These are phyloP conservation scores for Danio choprae DNA, from an alignment of 2,797 vertebrate genomes.

Conservation along the genomic window DNA sequence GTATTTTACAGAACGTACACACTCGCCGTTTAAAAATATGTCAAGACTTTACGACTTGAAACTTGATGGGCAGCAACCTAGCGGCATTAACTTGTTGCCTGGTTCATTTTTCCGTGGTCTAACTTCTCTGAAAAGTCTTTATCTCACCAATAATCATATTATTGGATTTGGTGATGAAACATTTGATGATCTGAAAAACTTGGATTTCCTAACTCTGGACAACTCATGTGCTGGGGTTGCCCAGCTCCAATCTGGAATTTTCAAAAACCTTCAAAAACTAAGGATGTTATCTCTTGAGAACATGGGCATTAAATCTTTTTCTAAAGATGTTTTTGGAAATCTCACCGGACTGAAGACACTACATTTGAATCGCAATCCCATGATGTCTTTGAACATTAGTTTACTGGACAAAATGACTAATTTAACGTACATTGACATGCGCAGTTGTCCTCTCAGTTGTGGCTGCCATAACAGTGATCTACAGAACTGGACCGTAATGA, in stretches of 20 bases:
- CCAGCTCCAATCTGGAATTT: constrained; percentile 80
- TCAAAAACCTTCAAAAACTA: constrained; percentile 82
- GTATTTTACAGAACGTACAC: constrained; percentile 60
- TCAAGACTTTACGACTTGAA: constrained; percentile 77
- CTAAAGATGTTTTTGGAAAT: constrained; percentile 81
- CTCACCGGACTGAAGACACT: constrained; percentile 76
- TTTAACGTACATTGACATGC: constrained; percentile 84
- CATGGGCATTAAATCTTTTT: constrained; percentile 81
- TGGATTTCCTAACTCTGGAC: constrained; percentile 76
- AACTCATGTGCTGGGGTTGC: constrained; percentile 77
- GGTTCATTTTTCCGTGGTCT: constrained; percentile 77
- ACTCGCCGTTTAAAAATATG: constrained; percentile 81
- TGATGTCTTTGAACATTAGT: constrained; percentile 73
- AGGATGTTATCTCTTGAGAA: constrained; percentile 78
- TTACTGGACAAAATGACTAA: constrained; percentile 72
- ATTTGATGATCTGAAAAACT: constrained; percentile 81
- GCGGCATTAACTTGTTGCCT: constrained; percentile 76
- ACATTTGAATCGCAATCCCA: constrained; percentile 81
- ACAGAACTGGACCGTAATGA: constrained; percentile 78
- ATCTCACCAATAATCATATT: constrained; percentile 80
- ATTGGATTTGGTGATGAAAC: constrained; percentile 64
- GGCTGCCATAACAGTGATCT: constrained; percentile 81
- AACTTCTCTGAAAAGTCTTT: constrained; percentile 69
- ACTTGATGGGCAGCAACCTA: constrained; percentile 74
- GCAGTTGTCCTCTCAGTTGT: constrained; percentile 81